Base-by-base conservation (phyloP, 2,888 invertebrate species). In the Xanthorhoe designata region DNA sequence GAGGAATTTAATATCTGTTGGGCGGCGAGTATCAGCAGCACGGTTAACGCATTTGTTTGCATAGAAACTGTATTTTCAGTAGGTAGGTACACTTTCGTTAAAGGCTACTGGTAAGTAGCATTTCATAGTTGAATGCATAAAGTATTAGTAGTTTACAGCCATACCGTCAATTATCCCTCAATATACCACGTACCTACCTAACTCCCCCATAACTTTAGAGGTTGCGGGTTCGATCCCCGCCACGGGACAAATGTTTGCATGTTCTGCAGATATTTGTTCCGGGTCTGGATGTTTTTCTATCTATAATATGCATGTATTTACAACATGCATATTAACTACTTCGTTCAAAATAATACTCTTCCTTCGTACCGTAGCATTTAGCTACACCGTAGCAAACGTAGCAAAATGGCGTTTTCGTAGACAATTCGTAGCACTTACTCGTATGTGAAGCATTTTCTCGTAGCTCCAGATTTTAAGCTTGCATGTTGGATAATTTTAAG, bases 1-100 rank as follows among this genome's bases (percentile, higher is more conserved):
- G 42, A 19, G 50, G 38, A 64, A 60, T 45, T 55, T 60, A 56
- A 64, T 64, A 58, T 59, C 38, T 49, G 19, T 19, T 75, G 57
- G 64, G 15, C 47, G 38, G 35, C 13, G n/a, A 35, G 51, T 45
- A 62, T 56, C 51, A 13, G 13, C 0, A 35, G 10, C 50, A 38
- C 38, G 56, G 7, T 53, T 42, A 8, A 53, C 60, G 49, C 42
- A 19, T 55, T 56, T 19, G 47, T n/a, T 57, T 49, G 17, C 49
- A 17, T 10, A 8, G 47, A 52, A 51, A 24, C 18, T 19, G 10
- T 17, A 24, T 24, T 17, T n/a, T n/a, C n/a, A n/a, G n/a, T 17
- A 50, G 8, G 24, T n/a, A n/a, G 1, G 18, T 42, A 13, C 0
- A 42, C 1, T 42, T 35, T 42, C 10, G 9, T 13, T 42, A 13